Evolutionary conservation across 2,888 invertebrate species (phyloP), one percentile per base, ranked within the genome.

Genomic region (Papilio elwesi): DNA sequence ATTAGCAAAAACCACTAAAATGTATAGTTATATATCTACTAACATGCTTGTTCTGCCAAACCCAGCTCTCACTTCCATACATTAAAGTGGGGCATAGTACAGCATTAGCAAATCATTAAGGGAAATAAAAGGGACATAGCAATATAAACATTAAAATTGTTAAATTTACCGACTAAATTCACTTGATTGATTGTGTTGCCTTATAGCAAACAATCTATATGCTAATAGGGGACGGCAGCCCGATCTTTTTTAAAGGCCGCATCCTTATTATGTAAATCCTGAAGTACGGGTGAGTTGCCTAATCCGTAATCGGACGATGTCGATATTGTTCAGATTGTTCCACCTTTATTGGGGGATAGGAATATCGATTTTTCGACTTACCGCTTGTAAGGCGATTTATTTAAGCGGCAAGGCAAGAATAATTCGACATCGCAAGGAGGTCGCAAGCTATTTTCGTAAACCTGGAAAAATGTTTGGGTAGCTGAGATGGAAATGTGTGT

Each of bases 211-310:
- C 88, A 88, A 89, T 91, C 85, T 90, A 89, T 87, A 90, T 90
- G 90, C 85, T 86, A 90, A 91, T 88, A 81, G 73, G 74, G 74
- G 77, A 67, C 71, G 74, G 75, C 75, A 74, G 78, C 78, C 76
- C 76, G 80, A 81, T 77, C 78, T 80, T 82, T 83, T 83, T 83
- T 81, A 81, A 83, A 82, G 83, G 79, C 79, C 85, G 85, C 84
- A 85, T 84, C 83, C 85, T 87, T 87, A 89, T 89, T 90, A 90
- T 90, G 88, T 85, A 87, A 87, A 89, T 88, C 80, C 81, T 80
- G 79, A 65, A 57, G 73, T 73, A 81, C 79, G 81, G 83, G 80
- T 81, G 83, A 87, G 88, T 87, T 87, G 82, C 85, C 83, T 87
- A 86, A 88, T 88, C 83, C 83, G 80, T 83, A 83, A 85, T 87